These are phyloP conservation scores for Polypterus senegalus DNA, from an alignment of 2,113 vertebrate species.

Conservation along the genomic window DNA sequence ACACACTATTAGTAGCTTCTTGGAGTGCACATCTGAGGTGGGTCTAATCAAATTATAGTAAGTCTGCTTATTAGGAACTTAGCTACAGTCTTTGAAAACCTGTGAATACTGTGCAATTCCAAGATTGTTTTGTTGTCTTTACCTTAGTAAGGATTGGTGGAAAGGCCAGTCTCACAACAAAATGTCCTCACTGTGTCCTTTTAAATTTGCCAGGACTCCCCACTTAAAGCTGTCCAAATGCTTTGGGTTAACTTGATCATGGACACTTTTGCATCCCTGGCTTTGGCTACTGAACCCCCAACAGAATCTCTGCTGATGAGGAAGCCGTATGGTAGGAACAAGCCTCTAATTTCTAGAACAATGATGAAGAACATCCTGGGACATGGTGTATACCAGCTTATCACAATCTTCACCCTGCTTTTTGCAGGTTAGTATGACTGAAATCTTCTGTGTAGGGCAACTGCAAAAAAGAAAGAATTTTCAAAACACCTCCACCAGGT, in stretches of 20 bases:
- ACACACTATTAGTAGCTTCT: too few relatives aligned
- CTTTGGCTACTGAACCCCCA: conserved; percentile 83
- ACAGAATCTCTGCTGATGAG: conserved; percentile 75
- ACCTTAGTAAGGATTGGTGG: too few relatives aligned
- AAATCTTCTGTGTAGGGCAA: neutral
- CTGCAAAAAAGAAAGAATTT: neutral
- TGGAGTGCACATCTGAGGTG: too few relatives aligned
- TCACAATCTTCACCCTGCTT: conserved; percentile 84
- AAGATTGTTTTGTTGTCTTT: too few relatives aligned
- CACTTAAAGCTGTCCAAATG: conserved; percentile 93
- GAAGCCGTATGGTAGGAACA: conserved; percentile 87
- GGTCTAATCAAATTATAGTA: too few relatives aligned
- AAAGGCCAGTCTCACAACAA: too few relatives aligned
- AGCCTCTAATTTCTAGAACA: conserved; percentile 88
- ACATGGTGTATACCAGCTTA: conserved; percentile 83
- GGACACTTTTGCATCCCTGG: conserved; percentile 91
- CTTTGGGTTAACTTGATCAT: conserved; percentile 95
- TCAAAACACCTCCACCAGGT: too few relatives aligned
- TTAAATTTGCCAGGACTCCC: conserved; percentile 65
- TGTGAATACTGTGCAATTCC: too few relatives aligned
- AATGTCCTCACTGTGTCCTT: neutral
- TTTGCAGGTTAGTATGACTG: conserved; percentile 63
- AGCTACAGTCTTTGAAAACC: too few relatives aligned
- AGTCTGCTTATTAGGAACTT: too few relatives aligned
- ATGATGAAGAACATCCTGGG: conserved; percentile 97